Base-by-base conservation (phyloP, 2,113 vertebrate species). In the Polypterus senegalus region DNA sequence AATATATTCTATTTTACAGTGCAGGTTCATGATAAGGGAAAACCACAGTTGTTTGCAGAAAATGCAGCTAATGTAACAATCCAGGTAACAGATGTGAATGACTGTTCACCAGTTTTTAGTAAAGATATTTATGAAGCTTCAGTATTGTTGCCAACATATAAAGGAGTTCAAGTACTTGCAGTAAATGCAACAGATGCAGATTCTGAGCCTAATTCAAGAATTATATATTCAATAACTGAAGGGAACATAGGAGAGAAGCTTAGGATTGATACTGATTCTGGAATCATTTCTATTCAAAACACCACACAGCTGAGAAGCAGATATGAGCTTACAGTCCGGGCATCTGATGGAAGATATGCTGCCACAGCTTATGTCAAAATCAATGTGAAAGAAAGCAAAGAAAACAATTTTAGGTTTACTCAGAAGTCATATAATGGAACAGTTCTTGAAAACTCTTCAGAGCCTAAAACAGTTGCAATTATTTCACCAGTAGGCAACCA, bases 181-280 rank as follows among this genome's bases (percentile, higher is more conserved):
- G 66, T 98, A 47, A 92, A 92, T 56, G 92, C 95, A 3, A 89
- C 85, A 5, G 96, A 99, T 76, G 81, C 86, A 0, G 96, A 99
- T 74, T 94, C 94, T 2, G 78, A 80, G 8, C 70, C 84, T 1
- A 94, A 93, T 73, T 85, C 94, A 5, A 89, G 86, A 67, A 74
- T 99, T 5, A 79, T 97, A 54, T 97, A 92, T 75, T 92, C 92
- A 56, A 92, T 99, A 68, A 84, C 87, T 0, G 93, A 97, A 68
- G 96, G 96, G 57, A 99, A 99, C 67, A 97, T 98, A 6, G 96
- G 94, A 47, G 93, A 97, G 65, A 98, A 97, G 78, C 97, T 99
- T 70, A 81, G 72, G 59, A 83, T 98, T 53, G 84, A 93, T 73
- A 73, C 76, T 2, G 76, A 70, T 57, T 87, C 79, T 6, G 95